These are phyloP conservation scores for Stomorhina lunata DNA, from an alignment of 2,888 invertebrate genomes.

Conservation along the genomic window DNA sequence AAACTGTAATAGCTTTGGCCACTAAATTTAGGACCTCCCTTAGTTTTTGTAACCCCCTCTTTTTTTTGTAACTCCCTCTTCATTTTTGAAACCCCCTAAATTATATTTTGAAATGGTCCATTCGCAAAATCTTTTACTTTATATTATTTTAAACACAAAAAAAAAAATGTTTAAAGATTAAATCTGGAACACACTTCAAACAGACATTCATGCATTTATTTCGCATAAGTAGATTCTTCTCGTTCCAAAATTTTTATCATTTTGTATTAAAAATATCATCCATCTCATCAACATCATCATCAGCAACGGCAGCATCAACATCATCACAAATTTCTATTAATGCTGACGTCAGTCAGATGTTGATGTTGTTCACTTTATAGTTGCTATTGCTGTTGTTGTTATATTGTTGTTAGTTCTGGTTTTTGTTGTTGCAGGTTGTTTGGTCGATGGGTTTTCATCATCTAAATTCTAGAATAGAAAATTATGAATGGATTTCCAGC, in stretches of 20 bases:
- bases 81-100: too few relatives aligned
- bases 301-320: constrained; percentile 39
- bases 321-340: constrained; percentile 41
- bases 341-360: constrained; percentile 56
- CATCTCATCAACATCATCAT: constrained; percentile 28
- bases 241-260: constrained; percentile 4
- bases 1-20: too few relatives aligned
- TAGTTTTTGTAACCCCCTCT: too few relatives aligned
- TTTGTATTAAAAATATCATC: constrained; percentile 38
- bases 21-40: too few relatives aligned
- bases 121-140: not conserved
- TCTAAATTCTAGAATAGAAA: constrained; percentile 5
- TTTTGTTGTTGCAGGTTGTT: not conserved
- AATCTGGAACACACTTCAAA: constrained; percentile 26
- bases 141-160: not conserved
- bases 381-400: not conserved
- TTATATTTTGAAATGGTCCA: not conserved
- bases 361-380: constrained; percentile 8
- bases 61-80: too few relatives aligned
- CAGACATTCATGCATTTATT: not conserved
- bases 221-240: not conserved
- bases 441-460: too few relatives aligned
- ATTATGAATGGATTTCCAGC: constrained; percentile 53
- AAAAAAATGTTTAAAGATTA: not conserved
- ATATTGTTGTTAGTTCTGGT: not conserved